These are phyloP conservation scores for Orthosia gothica DNA, from an alignment of 2,888 invertebrate species.

Conservation along the genomic window DNA sequence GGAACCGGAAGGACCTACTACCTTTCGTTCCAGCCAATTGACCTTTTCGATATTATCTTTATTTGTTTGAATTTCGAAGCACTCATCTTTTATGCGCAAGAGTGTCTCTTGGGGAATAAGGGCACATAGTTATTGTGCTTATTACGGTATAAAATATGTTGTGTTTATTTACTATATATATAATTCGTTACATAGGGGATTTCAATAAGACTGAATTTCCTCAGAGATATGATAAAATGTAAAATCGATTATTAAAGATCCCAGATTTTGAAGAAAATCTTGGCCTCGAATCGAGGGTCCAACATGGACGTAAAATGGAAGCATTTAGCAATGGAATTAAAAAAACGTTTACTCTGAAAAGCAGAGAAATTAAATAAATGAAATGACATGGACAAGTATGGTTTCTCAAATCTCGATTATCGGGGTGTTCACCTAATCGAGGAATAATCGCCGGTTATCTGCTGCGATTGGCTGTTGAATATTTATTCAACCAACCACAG, in stretches of 20 bases:
- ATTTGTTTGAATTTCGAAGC: constrained; percentile 27
- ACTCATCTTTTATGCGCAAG: constrained; percentile 6
- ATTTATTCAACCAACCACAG: no score
- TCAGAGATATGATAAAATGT: neutral
- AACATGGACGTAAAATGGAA: neutral
- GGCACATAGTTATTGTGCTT: neutral
- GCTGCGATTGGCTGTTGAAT: no score
- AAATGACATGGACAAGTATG: no score
- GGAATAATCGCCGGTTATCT: no score
- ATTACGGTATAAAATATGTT: no score
- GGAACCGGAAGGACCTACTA: neutral
- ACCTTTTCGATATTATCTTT: constrained; percentile 11
- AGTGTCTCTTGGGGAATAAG: neutral
- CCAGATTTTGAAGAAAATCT: neutral
- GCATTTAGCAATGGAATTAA: neutral
- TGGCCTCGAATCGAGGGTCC: neutral
- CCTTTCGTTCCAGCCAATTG: constrained; percentile 10
- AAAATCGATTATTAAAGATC: neutral
- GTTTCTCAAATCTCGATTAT: no score
- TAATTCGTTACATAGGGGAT: neutral
- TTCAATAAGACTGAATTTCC: neutral
- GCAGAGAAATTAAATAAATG: neutral
- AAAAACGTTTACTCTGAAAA: neutral
- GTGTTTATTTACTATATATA: neutral
- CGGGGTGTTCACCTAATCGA: no score